phyloP scores from a whole-genome alignment of 2,888 invertebrate species.

The Volucella bombylans region DNA sequence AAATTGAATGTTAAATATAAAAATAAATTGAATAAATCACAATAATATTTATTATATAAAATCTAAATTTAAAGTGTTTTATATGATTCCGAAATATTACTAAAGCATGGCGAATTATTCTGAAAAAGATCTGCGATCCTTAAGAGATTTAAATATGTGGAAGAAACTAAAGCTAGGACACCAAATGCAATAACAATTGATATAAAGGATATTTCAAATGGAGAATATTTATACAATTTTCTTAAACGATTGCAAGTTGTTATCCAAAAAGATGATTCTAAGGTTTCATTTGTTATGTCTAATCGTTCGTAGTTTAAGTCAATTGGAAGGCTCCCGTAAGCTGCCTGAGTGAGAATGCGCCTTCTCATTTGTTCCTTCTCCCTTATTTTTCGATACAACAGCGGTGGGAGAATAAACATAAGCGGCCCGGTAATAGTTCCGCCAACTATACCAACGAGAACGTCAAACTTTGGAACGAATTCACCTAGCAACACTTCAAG shows the following conservation, averaged over 20 bases:
- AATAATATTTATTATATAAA: neutral
- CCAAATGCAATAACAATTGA: slow-evolving; percentile 86
- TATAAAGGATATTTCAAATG: slow-evolving; percentile 84
- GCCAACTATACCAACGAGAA: slow-evolving; percentile 93
- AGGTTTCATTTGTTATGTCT: slow-evolving; percentile 74
- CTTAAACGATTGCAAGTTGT: slow-evolving; percentile 65
- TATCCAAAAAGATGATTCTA: slow-evolving; percentile 35
- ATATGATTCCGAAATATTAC: slow-evolving; percentile 84
- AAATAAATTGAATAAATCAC: too few species aligned
- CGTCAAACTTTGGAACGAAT: slow-evolving; percentile 91
- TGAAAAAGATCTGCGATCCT: slow-evolving; percentile 86
- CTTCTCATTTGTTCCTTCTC: slow-evolving; percentile 83
- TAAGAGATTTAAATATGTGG: slow-evolving; percentile 88
- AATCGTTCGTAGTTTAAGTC: slow-evolving; percentile 79
- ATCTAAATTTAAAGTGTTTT: slow-evolving; percentile 37
- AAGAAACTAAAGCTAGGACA: slow-evolving; percentile 85
- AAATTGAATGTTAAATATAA: too few species aligned
- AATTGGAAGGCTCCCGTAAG: slow-evolving; percentile 80
- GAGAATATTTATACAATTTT: slow-evolving; percentile 77
- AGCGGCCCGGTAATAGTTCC: slow-evolving; percentile 92
- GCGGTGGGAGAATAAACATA: slow-evolving; percentile 92
- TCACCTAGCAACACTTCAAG: slow-evolving; percentile 90
- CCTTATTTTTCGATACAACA: slow-evolving; percentile 89
- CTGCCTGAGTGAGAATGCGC: slow-evolving; percentile 79
- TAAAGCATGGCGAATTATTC: slow-evolving; percentile 89